Percentiles rank a stretch among this genome's conserved stretches.
phyloP scores from a whole-genome alignment of 2,797 vertebrate species.

The Coreius guichenoti region DNA sequence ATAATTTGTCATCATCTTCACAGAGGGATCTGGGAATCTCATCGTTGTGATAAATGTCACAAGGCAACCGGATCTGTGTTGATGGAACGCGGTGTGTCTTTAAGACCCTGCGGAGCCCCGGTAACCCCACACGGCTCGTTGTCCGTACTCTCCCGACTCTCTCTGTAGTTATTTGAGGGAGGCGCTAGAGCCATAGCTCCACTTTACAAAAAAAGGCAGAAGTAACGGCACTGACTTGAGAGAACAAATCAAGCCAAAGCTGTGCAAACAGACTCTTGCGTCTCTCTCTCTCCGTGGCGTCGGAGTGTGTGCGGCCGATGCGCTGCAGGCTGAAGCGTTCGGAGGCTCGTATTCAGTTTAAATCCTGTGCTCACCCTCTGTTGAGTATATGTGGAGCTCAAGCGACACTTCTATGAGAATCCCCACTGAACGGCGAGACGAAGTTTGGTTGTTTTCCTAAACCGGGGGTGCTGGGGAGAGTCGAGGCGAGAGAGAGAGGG shows the following conservation, averaged over 20 bases:
- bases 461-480: conserved; percentile 62
- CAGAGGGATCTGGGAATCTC: not conserved
- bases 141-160: conserved; percentile 79
- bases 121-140: conserved; percentile 75
- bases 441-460: conserved; percentile 82
- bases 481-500: conserved; percentile 72
- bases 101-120: conserved; percentile 82
- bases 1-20: not conserved
- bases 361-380: conserved; percentile 58
- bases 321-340: conserved; percentile 50
- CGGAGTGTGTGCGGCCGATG: conserved; percentile 74
- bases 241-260: conserved; percentile 69
- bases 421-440: conserved; percentile 67
- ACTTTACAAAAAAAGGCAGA: conserved; percentile 77
- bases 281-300: conserved; percentile 67
- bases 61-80: conserved; percentile 4
- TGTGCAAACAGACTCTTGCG: conserved; percentile 57
- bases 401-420: conserved; percentile 78
- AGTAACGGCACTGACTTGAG: conserved; percentile 72
- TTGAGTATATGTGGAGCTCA: conserved; percentile 66
- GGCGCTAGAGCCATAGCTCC: conserved; percentile 82
- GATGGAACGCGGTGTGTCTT: conserved; percentile 64
- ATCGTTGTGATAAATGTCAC: not conserved
- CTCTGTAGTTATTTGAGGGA: conserved; percentile 81
- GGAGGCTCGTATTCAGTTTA: conserved; percentile 59